These are phyloP conservation scores for Neodiprion pinetum DNA, from an alignment of 1,140 invertebrate species.

Conservation along the genomic window DNA sequence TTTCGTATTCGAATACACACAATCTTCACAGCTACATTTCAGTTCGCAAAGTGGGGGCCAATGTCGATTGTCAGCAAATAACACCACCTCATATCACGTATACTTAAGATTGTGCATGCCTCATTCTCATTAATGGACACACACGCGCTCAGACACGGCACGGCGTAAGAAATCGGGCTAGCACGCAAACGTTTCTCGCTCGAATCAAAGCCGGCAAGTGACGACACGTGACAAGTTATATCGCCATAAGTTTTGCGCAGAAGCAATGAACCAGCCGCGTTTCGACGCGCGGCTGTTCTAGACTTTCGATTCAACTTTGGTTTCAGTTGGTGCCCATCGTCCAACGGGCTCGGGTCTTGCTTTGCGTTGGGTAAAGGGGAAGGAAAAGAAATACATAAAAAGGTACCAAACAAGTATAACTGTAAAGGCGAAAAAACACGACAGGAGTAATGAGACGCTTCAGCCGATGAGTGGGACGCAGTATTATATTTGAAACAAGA, in stretches of 20 bases:
- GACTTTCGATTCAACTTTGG: background rate
- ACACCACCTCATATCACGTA: no score
- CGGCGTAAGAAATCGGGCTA: no score
- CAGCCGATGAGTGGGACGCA: background rate
- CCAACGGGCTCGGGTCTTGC: background rate
- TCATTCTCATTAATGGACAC: no score
- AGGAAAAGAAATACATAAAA: background rate
- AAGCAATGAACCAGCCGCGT: background rate
- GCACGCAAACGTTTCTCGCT: no score
- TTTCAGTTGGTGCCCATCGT: background rate
- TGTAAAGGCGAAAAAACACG: no score
- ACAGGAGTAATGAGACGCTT: background rate
- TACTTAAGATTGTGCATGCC: no score
- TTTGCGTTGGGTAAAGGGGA: background rate
- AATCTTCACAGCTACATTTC: no score
- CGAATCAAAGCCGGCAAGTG: background rate
- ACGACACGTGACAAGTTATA: background rate
- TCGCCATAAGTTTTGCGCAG: conserved; percentile 2
- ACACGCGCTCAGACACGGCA: no score
- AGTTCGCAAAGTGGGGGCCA: no score
- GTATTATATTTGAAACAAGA: background rate
- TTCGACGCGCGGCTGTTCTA: background rate
- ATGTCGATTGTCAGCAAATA: no score
- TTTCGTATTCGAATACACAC: no score
- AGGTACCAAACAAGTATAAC: background rate